These are phyloP conservation scores for Hydrotaea diabolus DNA, from an alignment of 2,888 invertebrate genomes.

Conservation along the genomic window DNA sequence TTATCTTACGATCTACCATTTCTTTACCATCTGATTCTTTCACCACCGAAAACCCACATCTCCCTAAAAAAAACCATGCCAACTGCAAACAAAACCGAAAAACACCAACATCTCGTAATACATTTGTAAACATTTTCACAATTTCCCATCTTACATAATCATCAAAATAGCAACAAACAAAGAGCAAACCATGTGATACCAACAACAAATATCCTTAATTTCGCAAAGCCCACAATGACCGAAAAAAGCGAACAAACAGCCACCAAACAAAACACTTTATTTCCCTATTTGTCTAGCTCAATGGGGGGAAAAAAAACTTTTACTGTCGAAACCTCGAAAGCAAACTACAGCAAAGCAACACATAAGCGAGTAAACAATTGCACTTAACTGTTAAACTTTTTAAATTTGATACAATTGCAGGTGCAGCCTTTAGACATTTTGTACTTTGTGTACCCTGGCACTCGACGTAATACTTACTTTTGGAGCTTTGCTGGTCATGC, in stretches of 20 bases:
- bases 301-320: conserved; percentile 47
- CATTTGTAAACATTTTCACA: conserved; percentile 36
- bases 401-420: conserved; percentile 66
- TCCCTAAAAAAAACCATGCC: neutral
- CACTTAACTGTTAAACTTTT: conserved; percentile 66
- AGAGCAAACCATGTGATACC: neutral
- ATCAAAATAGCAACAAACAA: neutral
- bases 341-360: conserved; percentile 22
- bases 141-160: conserved; percentile 39
- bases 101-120: conserved; percentile 40
- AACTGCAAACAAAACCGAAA: neutral
- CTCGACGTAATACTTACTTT: conserved; percentile 40
- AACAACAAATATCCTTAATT: conserved; percentile 28
- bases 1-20: neutral
- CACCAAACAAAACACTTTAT: conserved; percentile 48
- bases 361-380: conserved; percentile 49
- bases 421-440: conserved; percentile 66
- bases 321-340: conserved; percentile 51
- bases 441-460: conserved; percentile 19
- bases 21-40: conserved; percentile 3
- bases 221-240: conserved; percentile 19
- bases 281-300: conserved; percentile 65
- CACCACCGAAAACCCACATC: conserved; percentile 7
- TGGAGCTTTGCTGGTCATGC: conserved; percentile 45
- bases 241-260: neutral